Percentiles rank a stretch among this genome's conserved stretches.
phyloP scores from a whole-genome alignment of 2,113 vertebrate species.

The Sitta europaea region DNA sequence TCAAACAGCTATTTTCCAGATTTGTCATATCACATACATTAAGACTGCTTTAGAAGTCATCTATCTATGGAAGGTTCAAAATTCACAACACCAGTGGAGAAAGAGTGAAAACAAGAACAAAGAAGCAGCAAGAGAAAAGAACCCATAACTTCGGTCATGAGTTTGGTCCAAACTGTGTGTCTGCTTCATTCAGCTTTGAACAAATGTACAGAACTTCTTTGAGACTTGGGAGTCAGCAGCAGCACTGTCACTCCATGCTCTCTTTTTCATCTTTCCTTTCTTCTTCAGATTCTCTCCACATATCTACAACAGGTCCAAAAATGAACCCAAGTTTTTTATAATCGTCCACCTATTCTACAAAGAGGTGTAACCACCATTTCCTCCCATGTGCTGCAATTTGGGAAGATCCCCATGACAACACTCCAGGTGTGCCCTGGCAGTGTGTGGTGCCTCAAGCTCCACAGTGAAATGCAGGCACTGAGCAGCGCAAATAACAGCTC shows the following conservation, averaged over 20 bases:
- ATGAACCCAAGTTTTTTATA: background rate
- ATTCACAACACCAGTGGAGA: background rate
- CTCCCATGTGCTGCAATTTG: background rate
- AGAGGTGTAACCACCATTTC: background rate
- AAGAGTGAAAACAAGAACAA: background rate
- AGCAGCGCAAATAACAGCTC: background rate
- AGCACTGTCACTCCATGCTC: background rate
- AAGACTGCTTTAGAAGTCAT: background rate
- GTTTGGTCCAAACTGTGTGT: background rate
- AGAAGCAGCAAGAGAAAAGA: background rate
- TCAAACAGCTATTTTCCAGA: background rate
- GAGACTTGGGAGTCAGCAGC: background rate
- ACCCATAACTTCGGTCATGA: background rate
- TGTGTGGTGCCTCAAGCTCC: accelerated
- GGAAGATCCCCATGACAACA: background rate
- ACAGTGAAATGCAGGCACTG: accelerated
- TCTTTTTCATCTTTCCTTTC: background rate
- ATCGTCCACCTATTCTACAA: background rate
- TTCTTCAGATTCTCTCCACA: background rate
- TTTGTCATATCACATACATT: background rate
- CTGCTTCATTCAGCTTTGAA: background rate
- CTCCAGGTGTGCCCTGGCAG: background rate
- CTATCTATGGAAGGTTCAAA: background rate
- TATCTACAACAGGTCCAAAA: background rate
- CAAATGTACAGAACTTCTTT: background rate